These are phyloP conservation scores for Cephalopterus ornatus DNA, from an alignment of 2,113 vertebrate genomes.

Conservation along the genomic window DNA sequence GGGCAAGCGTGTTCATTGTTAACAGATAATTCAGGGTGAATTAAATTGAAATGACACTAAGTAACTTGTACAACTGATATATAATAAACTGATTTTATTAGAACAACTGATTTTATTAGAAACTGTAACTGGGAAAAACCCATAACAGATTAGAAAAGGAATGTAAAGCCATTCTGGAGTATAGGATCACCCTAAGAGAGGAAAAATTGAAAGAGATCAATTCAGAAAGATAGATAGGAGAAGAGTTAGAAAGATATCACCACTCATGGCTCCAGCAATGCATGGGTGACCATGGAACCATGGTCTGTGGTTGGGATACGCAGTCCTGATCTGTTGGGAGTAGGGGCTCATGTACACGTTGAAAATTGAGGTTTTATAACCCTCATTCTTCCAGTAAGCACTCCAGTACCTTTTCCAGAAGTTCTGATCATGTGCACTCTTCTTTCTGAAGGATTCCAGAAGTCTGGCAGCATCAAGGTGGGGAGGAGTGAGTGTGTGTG, in stretches of 20 bases:
- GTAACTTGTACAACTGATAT: neutral
- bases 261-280: neutral
- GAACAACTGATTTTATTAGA: neutral
- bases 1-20: neutral
- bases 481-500: neutral
- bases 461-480: accelerated
- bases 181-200: neutral
- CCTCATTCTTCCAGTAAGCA: neutral
- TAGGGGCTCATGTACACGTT: accelerated
- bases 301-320: neutral
- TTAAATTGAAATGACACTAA: neutral
- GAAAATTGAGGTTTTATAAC: neutral
- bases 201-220: neutral
- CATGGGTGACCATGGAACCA: neutral
- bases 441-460: neutral
- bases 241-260: neutral
- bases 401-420: neutral
- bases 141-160: neutral
- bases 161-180: neutral
- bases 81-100: neutral
- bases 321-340: neutral
- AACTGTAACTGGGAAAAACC: accelerated
- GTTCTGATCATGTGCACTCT: neutral
- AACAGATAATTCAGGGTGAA: neutral
- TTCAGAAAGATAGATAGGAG: neutral